A percentile compares a stretch with the other conserved stretches of the same genome.
phyloP scores from a whole-genome alignment of 2,797 vertebrate genomes.

The Syndactyla subalaris region DNA sequence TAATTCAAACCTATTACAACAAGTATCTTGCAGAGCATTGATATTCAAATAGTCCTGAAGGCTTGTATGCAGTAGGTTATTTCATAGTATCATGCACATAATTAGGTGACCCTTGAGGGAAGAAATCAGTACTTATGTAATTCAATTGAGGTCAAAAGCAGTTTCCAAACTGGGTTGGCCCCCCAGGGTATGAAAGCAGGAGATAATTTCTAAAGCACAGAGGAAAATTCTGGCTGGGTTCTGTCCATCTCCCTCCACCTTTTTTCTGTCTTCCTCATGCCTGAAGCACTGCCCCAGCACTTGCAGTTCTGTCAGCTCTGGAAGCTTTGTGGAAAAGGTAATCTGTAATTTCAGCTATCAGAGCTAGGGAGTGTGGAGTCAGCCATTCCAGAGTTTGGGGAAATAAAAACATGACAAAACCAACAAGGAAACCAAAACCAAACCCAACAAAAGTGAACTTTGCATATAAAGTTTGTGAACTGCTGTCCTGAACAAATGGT shows the following conservation, averaged over 20 bases:
- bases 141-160: conserved; percentile 31
- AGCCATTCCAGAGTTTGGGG: not conserved
- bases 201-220: not conserved
- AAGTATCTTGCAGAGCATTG: not conserved
- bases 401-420: fast-evolving
- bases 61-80: not conserved
- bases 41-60: conserved; percentile 40
- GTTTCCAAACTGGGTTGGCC: conserved; percentile 32
- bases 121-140: conserved; percentile 26
- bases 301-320: not conserved
- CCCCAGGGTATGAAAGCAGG: not conserved
- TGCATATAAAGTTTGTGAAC: not conserved
- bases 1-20: conserved; percentile 32
- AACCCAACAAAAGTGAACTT: not conserved
- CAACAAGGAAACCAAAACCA: not conserved
- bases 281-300: not conserved
- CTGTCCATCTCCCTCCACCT: not conserved
- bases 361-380: not conserved
- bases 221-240: not conserved
- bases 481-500: not conserved
- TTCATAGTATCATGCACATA: not conserved
- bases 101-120: conserved; percentile 39
- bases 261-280: not conserved
- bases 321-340: not conserved
- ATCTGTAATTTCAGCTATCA: not conserved